Evolutionary conservation across 1,140 invertebrate genomes (phyloP), one percentile per base, ranked within the genome.

Genomic region (Carposina sasakii): DNA sequence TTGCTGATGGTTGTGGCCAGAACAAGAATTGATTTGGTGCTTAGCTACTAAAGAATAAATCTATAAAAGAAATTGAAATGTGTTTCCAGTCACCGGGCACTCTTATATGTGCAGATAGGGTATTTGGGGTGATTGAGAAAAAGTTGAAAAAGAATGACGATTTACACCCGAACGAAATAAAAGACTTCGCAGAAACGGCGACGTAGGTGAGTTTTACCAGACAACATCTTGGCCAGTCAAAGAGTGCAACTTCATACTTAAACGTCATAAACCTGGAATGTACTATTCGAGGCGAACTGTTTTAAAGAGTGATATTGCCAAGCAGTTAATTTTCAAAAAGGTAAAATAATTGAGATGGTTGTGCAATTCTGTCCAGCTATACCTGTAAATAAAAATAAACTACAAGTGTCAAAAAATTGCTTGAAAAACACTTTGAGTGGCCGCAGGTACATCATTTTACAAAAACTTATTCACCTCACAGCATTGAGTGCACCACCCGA

Each of bases 1-100:
- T 64, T 26, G 56, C 60, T 3, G 65, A 68, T 42, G 60, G 58
- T 33, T 68, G 57, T 30, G 58, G 51, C n/a, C 61, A 69, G 63
- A 67, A 54, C 48, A 64, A 62, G 50, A 67, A 71, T 53, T 28
- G 34, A 17, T 54, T 49, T 13, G 15, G 28, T 20, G 55, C 55
- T 33, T 63, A 54, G 60, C n/a, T 63, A 6, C 16, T 44, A 15
- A 21, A 42, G 15, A 31, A 54, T 52, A 17, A 13, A 15, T 15
- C 22, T 9, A 17, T 50, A 15, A 40, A 57, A 40, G 10, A 3
- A 42, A 54, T 56, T 15, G 52, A 66, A 57, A 30, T 62, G 42
- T 63, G 9, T 68, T 60, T 43, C 60, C 62, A 10, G 45, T 63
- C 6, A 55, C 54, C 1, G 62, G 60, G 3, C 54, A 68, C 33